Evolutionary conservation across 2,797 vertebrate species (phyloP).

Genomic region (Sebastes ruberrimus): DNA sequence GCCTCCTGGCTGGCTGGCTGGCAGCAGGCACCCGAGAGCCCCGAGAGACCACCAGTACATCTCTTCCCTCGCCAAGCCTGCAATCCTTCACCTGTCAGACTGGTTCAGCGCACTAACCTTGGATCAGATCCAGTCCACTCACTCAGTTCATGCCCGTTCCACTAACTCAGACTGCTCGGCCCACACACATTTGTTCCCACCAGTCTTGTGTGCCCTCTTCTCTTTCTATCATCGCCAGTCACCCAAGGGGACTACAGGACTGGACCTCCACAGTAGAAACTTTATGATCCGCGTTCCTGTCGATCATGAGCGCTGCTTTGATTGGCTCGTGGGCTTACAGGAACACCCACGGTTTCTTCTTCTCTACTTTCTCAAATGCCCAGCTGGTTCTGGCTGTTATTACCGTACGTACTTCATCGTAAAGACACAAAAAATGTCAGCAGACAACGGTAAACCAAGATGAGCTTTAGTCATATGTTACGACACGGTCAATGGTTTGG

Average conservation of each 20-base stretch:
- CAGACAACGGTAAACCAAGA: too few species aligned
- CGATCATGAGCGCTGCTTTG: too few species aligned
- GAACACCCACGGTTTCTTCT: too few species aligned
- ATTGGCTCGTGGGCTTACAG: too few species aligned
- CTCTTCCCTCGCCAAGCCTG: conserved; percentile 53
- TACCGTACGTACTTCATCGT: too few species aligned
- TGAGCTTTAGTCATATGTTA: too few species aligned
- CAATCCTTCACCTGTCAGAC: conserved; percentile 71
- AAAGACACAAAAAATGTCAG: too few species aligned
- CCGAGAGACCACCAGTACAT: conserved; percentile 52
- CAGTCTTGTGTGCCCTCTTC: neutral
- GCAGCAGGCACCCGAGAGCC: conserved; percentile 33
- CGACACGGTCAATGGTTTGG: too few species aligned
- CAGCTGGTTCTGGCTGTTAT: too few species aligned
- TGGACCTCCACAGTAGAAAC: too few species aligned
- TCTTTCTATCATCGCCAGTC: neutral
- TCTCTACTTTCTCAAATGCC: too few species aligned
- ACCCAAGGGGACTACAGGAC: neutral
- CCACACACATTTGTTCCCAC: conserved; percentile 37
- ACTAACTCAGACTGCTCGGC: conserved; percentile 37
- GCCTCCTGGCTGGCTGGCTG: conserved; percentile 48
- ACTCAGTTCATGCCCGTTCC: conserved; percentile 33
- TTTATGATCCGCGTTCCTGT: too few species aligned
- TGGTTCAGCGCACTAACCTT: conserved; percentile 54
- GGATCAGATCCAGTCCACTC: conserved; percentile 64